Base-by-base conservation (phyloP, 2,113 vertebrate species). In the Pardalotus punctatus region DNA sequence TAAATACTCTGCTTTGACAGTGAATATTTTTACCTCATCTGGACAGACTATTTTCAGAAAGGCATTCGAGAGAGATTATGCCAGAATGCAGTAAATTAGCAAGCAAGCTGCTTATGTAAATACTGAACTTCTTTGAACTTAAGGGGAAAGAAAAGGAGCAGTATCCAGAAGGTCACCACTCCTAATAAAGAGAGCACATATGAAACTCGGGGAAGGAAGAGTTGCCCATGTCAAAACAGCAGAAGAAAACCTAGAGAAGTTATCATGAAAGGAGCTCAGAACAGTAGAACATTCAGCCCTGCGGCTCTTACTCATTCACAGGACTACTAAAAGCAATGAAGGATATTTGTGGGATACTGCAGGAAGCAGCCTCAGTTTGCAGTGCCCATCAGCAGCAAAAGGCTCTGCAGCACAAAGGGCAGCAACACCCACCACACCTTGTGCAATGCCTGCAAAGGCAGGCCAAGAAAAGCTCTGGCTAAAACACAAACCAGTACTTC, bases 31-130 rank as follows among this genome's bases (percentile, higher is more conserved):
- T 95, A 88, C 90, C 42, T 95, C 93, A 53, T 85, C 91, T 92
- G 88, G 82, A 87, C 79, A 78, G 67, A 51, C 81, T 91, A 96
- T 90, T 94, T 96, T 93, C 86, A 86, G 94, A 96, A 87, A 90
- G 82, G 69, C 56, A 93, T 94, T 93, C 0, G 0, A 85, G 77
- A 58, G 19, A 81, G 71, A 95, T 88, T 93, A 90, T 85, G 62
- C 64, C 64, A 95, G 71, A 96, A 94, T 28, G 60, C 67, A 78
- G 86, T 67, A 94, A 93, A 88, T 67, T 51, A 78, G 85, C 16
- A 1, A 94, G 79, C 11, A 1, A 95, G 76, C 35, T 4, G 4
- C 47, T 94, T 92, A 88, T 4, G 3, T 54, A 94, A 88, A 97
- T 88, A 82, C 43, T 38, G 42, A 87, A 76, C 23, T 81, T 86